Base-by-base conservation (phyloP, 2,888 invertebrate genomes). In the Ormyrus labotus region DNA sequence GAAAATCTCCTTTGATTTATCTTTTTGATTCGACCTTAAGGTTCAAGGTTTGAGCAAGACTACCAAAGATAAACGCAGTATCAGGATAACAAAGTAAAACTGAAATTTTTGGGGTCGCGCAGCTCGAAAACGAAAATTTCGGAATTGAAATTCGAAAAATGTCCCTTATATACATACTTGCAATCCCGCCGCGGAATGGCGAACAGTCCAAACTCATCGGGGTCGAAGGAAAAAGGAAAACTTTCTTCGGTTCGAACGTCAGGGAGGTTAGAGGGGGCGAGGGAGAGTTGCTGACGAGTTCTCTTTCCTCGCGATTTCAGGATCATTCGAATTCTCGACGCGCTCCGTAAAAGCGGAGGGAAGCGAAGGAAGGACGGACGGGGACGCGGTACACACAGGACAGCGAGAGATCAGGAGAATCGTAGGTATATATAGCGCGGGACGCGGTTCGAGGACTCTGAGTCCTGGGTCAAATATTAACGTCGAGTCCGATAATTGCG, bases 401-500 rank as follows among this genome's bases (percentile, higher is more conserved):
- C 69, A 57, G 68, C 10, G 55, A 60, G 9, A 58, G 70, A 64
- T 64, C 72, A 60, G 51, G 75, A 75, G 69, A 73, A 55, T 79
- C 76, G 60, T 80, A 53, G 67, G 60, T 61, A 63, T 34, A 51
- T 58, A 51, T 48, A 51, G 55, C 57, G 55, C 57, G 47, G 34
- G n/a, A 1, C 8, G 11, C 8, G 74, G 81, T 19, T 19, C 19
- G 84, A 85, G 67, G 72, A 72, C 47, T 19, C 19, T n/a, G 58
- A 60, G 11, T 63, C 84, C 83, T 82, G 86, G 86, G 87, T 89
- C 89, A 90, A 90, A 90, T 90, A 90, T 90, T 89, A 90, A 90
- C 89, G 89, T 88, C 86, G 87, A 86, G 87, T 85, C 87, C 88
- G 90, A 90, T 90, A 90, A 90, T 90, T 90, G 88, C 90, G 88